These are phyloP conservation scores for Plodia interpunctella DNA, from an alignment of 1,140 invertebrate species.

Conservation along the genomic window DNA sequence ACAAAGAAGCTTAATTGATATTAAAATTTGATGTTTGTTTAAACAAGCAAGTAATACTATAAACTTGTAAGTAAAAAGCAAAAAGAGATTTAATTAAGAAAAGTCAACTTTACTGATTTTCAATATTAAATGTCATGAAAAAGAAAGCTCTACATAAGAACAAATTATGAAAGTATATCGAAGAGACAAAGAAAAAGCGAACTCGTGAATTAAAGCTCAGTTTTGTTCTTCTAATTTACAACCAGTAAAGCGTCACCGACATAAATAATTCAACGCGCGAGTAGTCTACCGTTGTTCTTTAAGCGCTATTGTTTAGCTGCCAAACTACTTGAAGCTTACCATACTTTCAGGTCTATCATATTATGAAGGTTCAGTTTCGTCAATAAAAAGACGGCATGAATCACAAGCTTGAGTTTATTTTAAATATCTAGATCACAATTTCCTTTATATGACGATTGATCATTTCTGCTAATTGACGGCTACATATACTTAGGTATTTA, in stretches of 20 bases:
- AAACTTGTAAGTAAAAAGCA: no score
- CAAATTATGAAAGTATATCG: no score
- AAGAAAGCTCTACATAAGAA: no score
- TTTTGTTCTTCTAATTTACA: constrained; percentile 67
- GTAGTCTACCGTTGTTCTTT: constrained; percentile 47
- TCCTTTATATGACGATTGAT: constrained; percentile 15
- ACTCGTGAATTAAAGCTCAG: constrained; percentile 41
- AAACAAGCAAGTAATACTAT: no score
- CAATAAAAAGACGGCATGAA: background rate
- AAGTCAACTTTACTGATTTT: no score
- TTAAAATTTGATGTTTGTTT: no score
- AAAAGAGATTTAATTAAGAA: no score
- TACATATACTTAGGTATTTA: background rate
- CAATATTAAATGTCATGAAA: no score
- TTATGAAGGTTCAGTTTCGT: constrained; percentile 19
- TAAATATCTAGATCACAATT: constrained; percentile 17
- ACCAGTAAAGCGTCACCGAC: constrained; percentile 42
- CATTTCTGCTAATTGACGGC: constrained; percentile 1
- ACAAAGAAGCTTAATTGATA: no score
- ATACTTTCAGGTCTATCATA: constrained; percentile 8
- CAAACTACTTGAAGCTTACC: constrained; percentile 12
- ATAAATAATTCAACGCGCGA: constrained; percentile 68
- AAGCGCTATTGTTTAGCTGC: constrained; percentile 42
- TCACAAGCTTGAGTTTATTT: background rate
- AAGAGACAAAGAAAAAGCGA: constrained; percentile 22